phyloP scores from a whole-genome alignment of 2,888 invertebrate species.

The Pomacea canaliculata region DNA sequence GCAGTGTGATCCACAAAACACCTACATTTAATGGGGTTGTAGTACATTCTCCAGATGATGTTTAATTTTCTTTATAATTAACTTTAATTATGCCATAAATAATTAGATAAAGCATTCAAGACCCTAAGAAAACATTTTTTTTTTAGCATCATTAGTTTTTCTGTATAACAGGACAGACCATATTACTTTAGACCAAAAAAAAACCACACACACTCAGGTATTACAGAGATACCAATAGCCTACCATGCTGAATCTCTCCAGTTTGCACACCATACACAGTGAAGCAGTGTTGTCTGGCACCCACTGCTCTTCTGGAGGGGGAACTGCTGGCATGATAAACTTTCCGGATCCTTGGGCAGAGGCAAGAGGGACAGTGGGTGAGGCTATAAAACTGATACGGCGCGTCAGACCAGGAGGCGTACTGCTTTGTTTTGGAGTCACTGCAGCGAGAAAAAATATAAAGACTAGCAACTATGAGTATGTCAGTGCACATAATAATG shows the following conservation, averaged over 20 bases:
- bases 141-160: too few relatives aligned
- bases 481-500: too few relatives aligned
- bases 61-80: too few relatives aligned
- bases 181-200: too few relatives aligned
- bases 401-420: neutral
- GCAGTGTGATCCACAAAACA: too few relatives aligned
- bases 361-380: neutral
- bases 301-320: constrained; percentile 86
- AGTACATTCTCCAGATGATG: too few relatives aligned
- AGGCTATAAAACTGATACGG: neutral
- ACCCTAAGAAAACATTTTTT: too few relatives aligned
- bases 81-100: too few relatives aligned
- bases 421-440: neutral
- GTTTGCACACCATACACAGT: constrained; percentile 79
- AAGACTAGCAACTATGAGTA: neutral
- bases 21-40: too few relatives aligned
- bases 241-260: constrained; percentile 71
- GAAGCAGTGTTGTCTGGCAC: constrained; percentile 78
- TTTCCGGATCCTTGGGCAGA: constrained; percentile 18
- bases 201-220: too few relatives aligned
- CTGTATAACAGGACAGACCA: too few relatives aligned
- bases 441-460: neutral
- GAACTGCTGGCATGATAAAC: constrained; percentile 83
- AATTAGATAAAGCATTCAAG: too few relatives aligned
- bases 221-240: constrained; percentile 25